A percentile compares a stretch with the other conserved stretches of the same genome.
Conservation (phyloP, 1,140 invertebrate genomes). For the Orius insidiosus region DNA sequence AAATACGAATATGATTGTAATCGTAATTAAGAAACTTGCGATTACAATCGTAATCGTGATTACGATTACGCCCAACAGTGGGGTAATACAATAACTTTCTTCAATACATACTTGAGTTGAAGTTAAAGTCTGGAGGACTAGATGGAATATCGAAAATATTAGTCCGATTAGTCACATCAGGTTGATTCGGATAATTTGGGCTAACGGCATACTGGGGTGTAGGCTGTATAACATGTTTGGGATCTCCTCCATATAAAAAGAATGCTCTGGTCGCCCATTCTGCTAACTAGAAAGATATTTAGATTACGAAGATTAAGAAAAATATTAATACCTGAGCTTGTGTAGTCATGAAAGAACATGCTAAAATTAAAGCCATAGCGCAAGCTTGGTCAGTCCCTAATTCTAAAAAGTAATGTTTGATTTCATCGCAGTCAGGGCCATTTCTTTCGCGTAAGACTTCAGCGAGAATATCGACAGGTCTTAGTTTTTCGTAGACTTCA, state of each 20-base stretch:
- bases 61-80: too few relatives aligned
- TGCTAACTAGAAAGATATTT: constrained; percentile 30
- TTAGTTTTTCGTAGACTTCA: constrained; percentile 62
- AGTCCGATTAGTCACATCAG: too few relatives aligned
- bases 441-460: constrained; percentile 62
- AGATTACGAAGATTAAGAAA: background rate
- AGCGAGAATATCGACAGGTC: constrained; percentile 69
- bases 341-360: constrained; percentile 48
- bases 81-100: too few relatives aligned
- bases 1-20: too few relatives aligned
- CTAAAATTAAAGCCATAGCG: constrained; percentile 69
- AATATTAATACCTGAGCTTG: constrained; percentile 40
- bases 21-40: too few relatives aligned
- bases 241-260: constrained; percentile 78
- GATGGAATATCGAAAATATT: background rate
- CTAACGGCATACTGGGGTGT: constrained; percentile 9
- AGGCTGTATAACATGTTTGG: constrained; percentile 20
- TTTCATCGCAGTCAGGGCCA: constrained; percentile 65
- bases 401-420: constrained; percentile 70
- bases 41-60: too few relatives aligned
- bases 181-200: background rate
- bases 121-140: too few relatives aligned
- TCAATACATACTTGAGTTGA: too few relatives aligned
- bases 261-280: constrained; percentile 85
- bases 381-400: constrained; percentile 75